Conservation (phyloP, 1,140 invertebrate species). For the Cyclargus thomasi region DNA sequence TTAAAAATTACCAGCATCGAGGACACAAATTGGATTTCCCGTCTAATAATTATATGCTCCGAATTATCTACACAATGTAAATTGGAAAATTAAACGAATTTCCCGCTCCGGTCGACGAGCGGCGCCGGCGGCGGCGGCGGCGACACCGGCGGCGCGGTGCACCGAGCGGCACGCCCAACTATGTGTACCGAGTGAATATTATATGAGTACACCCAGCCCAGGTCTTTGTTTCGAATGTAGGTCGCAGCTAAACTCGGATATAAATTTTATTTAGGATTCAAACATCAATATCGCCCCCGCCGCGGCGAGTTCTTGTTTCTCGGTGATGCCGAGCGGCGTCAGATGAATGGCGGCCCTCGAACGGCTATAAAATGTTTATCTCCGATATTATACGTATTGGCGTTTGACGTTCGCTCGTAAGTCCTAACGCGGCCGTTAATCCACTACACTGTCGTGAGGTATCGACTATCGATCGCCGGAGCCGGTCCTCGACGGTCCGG, state of each 20-base stretch:
- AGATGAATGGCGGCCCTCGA: neutral
- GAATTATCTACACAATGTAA: neutral
- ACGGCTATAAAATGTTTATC: neutral
- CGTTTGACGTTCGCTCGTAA: neutral
- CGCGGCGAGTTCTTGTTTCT: neutral
- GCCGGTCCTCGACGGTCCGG: too few species aligned
- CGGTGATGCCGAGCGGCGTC: neutral
- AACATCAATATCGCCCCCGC: neutral
- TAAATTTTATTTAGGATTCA: neutral
- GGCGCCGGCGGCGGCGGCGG: too few species aligned
- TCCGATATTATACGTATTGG: neutral
- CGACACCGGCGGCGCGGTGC: neutral
- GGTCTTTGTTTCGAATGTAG: slow-evolving; percentile 1
- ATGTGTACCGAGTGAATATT: slow-evolving; percentile 7
- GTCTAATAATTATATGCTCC: neutral
- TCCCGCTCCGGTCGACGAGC: neutral
- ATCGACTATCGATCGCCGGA: neutral
- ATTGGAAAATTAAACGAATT: neutral
- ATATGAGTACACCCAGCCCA: neutral
- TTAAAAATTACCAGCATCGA: neutral
- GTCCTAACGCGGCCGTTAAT: neutral
- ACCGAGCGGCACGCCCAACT: neutral
- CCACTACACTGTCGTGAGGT: neutral
- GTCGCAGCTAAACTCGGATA: slow-evolving; percentile 3
- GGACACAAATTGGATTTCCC: neutral